Conservation (phyloP, 2,797 vertebrate species). For the Centroberyx gerrardi region DNA sequence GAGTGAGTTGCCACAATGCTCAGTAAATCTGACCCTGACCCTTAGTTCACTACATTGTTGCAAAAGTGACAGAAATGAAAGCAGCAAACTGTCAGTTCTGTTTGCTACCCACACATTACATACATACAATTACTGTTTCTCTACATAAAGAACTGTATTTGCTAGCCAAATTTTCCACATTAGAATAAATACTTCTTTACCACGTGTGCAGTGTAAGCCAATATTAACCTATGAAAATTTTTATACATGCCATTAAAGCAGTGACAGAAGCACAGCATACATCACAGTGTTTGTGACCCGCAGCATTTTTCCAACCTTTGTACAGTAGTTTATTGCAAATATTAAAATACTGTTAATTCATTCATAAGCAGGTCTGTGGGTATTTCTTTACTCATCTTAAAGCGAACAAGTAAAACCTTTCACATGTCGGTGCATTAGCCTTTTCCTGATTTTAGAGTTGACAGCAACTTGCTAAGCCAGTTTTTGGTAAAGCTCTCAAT, state of each 20-base stretch:
- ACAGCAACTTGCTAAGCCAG: background rate
- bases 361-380: background rate
- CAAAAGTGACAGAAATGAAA: background rate
- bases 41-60: background rate
- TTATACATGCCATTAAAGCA: conserved; percentile 3
- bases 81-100: background rate
- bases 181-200: conserved; percentile 7
- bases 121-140: background rate
- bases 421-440: background rate
- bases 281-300: background rate
- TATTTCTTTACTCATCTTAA: background rate
- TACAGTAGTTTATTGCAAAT: background rate
- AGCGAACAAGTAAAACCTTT: background rate
- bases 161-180: background rate
- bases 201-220: conserved; percentile 12
- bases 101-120: background rate
- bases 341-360: background rate
- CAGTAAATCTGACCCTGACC: conserved; percentile 8
- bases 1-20: conserved; percentile 44
- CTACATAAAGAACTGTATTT: background rate
- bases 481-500: background rate
- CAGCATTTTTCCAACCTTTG: background rate
- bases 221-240: conserved; percentile 13
- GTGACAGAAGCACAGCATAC: background rate
- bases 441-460: background rate